Conservation (phyloP, 1,140 invertebrate genomes). For the Drepana arcuata region DNA sequence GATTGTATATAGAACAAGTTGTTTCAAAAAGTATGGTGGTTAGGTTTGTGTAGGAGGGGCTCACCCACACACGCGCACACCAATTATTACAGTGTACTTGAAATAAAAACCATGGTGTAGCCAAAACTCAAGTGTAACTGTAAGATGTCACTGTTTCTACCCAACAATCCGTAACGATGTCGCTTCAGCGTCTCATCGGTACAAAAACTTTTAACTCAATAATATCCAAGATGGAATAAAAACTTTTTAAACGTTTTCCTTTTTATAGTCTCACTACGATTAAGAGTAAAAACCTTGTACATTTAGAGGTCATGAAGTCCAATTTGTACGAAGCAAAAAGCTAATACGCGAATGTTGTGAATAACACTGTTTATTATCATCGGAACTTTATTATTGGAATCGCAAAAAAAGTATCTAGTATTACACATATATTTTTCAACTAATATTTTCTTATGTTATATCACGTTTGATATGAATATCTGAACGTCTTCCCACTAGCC, state of each 20-base stretch:
- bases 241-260: constrained; percentile 13
- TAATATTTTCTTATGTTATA: too few relatives aligned
- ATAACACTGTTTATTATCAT: too few relatives aligned
- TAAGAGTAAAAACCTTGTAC: constrained; percentile 16
- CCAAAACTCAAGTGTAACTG: constrained; percentile 8
- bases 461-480: too few relatives aligned
- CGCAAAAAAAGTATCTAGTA: too few relatives aligned
- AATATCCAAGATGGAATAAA: too few relatives aligned
- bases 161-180: constrained; percentile 7
- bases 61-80: constrained; percentile 4
- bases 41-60: constrained; percentile 22
- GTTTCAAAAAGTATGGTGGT: constrained; percentile 18
- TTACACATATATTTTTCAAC: too few relatives aligned
- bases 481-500: too few relatives aligned
- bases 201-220: constrained; percentile 10
- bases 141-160: constrained; percentile 7
- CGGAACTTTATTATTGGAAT: too few relatives aligned
- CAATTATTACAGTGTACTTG: constrained; percentile 1
- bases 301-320: constrained; percentile 21
- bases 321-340: constrained; percentile 13
- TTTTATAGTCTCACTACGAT: too few relatives aligned
- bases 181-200: constrained; percentile 6
- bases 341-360: too few relatives aligned
- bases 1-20: constrained; percentile 41
- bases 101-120: not conserved